These are phyloP conservation scores for Karalla daura DNA, from an alignment of 2,797 vertebrate species.

Conservation along the genomic window DNA sequence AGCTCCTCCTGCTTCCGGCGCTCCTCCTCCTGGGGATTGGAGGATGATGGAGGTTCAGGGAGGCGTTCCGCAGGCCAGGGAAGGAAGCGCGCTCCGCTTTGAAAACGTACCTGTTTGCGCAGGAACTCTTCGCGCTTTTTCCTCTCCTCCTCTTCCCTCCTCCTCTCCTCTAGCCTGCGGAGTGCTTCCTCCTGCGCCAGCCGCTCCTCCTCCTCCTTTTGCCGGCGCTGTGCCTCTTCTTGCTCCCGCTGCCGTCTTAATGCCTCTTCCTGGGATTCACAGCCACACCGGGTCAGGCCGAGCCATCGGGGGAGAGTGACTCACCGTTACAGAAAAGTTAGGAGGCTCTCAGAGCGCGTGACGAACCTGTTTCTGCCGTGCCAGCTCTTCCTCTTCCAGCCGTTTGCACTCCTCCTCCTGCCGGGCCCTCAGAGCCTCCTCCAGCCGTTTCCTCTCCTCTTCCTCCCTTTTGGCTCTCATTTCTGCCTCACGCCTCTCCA, in stretches of 20 bases:
- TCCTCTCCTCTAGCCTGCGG: constrained; percentile 89
- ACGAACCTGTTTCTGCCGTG: constrained; percentile 90
- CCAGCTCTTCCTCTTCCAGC: constrained; percentile 89
- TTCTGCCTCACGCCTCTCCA: constrained; percentile 94
- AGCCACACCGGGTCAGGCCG: constrained; percentile 25
- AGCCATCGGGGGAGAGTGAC: neutral
- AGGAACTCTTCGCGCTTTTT: constrained; percentile 92
- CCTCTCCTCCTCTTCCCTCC: constrained; percentile 90
- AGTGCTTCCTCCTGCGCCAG: constrained; percentile 93
- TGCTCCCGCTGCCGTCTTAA: constrained; percentile 91
- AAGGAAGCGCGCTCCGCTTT: neutral
- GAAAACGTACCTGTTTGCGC: constrained; percentile 93
- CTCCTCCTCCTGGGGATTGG: constrained; percentile 82
- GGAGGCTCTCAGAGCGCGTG: neutral
- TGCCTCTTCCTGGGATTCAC: constrained; percentile 88
- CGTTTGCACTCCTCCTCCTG: constrained; percentile 93
- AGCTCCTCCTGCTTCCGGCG: constrained; percentile 91
- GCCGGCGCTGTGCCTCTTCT: constrained; percentile 90
- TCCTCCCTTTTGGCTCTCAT: constrained; percentile 95
- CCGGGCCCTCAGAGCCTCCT: constrained; percentile 89
- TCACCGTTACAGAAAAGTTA: neutral
- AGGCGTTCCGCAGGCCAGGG: neutral
- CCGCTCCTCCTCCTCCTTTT: constrained; percentile 90
- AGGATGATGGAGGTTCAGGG: neutral
- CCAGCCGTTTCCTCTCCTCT: constrained; percentile 92